These are phyloP conservation scores for Protosalanx chinensis DNA, from an alignment of 2,797 vertebrate species.

Conservation along the genomic window DNA sequence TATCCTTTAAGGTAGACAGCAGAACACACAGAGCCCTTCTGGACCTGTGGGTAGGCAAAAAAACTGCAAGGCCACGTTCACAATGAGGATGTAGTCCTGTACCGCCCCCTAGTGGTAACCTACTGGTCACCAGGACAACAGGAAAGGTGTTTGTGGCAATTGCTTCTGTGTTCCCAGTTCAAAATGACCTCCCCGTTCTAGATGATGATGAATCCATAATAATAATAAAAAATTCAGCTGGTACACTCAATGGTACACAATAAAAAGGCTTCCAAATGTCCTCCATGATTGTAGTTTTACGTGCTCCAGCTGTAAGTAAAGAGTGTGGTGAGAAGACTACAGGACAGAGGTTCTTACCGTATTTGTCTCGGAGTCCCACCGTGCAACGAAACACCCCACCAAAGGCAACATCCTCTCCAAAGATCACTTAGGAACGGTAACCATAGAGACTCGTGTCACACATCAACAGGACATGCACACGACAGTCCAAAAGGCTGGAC, in stretches of 20 bases:
- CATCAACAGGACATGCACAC: background rate
- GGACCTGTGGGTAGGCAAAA: conserved; percentile 59
- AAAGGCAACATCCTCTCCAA: conserved; percentile 97
- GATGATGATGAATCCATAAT: too few species aligned
- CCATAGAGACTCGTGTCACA: conserved; percentile 14
- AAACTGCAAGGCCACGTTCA: conserved; percentile 12
- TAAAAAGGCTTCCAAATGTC: too few species aligned
- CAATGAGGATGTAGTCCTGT: conserved; percentile 16
- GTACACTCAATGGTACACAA: background rate
- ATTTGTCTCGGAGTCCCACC: conserved; percentile 95
- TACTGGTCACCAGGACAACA: background rate
- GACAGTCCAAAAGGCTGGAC: background rate
- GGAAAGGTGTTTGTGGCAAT: background rate
- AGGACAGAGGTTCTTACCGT: conserved; percentile 76
- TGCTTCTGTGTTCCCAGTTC: too few species aligned
- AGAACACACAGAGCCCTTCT: conserved; percentile 44
- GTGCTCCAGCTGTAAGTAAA: background rate
- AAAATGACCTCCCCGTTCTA: too few species aligned
- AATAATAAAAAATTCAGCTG: too few species aligned
- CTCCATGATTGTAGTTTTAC: too few species aligned
- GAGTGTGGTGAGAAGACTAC: background rate
- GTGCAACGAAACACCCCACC: conserved; percentile 98
- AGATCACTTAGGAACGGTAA: conserved; percentile 82
- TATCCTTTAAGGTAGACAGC: too few species aligned
- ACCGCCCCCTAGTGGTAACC: conserved; percentile 59